A percentile compares a stretch with the other conserved stretches of the same genome.
Conservation (phyloP, 2,888 invertebrate species). For the Cetonia aurata region DNA sequence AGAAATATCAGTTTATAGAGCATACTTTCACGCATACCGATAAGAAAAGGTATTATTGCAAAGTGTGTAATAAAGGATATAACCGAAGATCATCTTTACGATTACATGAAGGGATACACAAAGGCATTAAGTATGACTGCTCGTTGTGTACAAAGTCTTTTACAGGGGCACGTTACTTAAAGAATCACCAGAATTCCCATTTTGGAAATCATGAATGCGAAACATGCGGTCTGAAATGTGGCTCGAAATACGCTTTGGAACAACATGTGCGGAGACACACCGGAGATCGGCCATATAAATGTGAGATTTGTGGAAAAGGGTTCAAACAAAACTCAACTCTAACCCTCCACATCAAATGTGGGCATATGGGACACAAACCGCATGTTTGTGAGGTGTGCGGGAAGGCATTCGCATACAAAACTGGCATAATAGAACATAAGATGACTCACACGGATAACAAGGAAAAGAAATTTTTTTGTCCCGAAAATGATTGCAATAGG, state of each 20-base stretch:
- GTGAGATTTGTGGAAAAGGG: conserved; percentile 23
- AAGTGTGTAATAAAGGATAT: neutral
- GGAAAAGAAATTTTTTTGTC: conserved; percentile 39
- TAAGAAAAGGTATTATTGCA: neutral
- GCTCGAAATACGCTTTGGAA: neutral
- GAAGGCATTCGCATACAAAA: conserved; percentile 44
- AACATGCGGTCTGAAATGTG: neutral
- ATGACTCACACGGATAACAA: conserved; percentile 9
- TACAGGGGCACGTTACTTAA: neutral
- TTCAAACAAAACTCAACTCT: conserved; percentile 6
- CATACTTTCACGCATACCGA: neutral
- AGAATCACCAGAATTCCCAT: neutral
- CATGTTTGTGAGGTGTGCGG: conserved; percentile 32
- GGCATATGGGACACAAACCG: conserved; percentile 11
- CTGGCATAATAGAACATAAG: conserved; percentile 23
- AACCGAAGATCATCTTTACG: neutral
- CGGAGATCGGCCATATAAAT: conserved; percentile 7
- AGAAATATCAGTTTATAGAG: neutral
- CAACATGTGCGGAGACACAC: conserved; percentile 19
- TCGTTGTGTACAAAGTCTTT: neutral
- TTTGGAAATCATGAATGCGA: neutral
- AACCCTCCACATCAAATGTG: conserved; percentile 20
- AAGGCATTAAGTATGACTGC: conserved; percentile 1
- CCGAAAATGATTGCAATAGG: conserved; percentile 29
- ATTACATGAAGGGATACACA: conserved; percentile 1